phyloP scores from a whole-genome alignment of 2,888 invertebrate species.

The Drosophila helvetica region DNA sequence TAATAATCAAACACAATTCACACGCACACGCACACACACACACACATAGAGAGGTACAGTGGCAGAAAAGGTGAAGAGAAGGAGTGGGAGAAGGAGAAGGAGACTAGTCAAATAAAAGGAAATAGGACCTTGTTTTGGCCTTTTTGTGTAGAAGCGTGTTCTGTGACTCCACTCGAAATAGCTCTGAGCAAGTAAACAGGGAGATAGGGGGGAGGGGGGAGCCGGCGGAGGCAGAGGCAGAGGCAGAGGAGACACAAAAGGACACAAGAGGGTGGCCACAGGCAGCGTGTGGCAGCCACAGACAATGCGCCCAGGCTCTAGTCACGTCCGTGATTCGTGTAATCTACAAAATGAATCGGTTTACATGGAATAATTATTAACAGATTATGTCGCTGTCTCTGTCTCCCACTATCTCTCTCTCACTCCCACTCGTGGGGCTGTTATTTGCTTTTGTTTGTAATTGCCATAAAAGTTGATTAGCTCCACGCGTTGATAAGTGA shows the following conservation, averaged over 20 bases:
- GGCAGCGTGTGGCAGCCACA: constrained; percentile 2
- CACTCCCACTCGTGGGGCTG: background rate
- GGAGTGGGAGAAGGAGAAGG: background rate
- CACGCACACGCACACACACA: constrained; percentile 7
- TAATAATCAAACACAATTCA: constrained; percentile 56
- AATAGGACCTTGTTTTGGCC: constrained; percentile 8
- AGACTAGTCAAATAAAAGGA: background rate
- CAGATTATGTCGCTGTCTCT: constrained; percentile 20
- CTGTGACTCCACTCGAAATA: constrained; percentile 2
- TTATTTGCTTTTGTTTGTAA: constrained; percentile 5
- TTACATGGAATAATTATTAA: constrained; percentile 42
- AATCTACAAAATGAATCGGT: constrained; percentile 30
- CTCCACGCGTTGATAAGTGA: constrained; percentile 20
- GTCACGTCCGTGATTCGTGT: constrained; percentile 37
- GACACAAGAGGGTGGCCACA: constrained; percentile 6
- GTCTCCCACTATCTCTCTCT: background rate
- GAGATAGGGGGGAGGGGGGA: background rate
- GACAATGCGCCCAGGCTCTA: constrained; percentile 2
- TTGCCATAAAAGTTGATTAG: constrained; percentile 31
- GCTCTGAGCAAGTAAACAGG: background rate
- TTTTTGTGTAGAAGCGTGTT: constrained; percentile 7
- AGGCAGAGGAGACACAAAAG: background rate
- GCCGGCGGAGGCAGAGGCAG: background rate
- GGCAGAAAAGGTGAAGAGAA: background rate
- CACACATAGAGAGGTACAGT: too few relatives aligned